These are phyloP conservation scores for Fabriciana adippe DNA, from an alignment of 2,888 invertebrate species.

Conservation along the genomic window DNA sequence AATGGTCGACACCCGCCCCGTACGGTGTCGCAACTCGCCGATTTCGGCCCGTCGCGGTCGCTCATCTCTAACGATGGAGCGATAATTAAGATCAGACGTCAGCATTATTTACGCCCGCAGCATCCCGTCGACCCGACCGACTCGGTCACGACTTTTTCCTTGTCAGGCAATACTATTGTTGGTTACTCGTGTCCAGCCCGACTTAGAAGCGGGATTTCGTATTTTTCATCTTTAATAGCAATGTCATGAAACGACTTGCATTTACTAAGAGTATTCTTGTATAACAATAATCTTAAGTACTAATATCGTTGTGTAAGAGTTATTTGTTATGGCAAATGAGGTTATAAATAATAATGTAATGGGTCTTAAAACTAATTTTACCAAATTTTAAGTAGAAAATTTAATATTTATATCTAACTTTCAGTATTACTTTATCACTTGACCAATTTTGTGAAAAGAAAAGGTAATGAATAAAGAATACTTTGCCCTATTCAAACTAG, in stretches of 20 bases:
- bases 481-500: too few species aligned
- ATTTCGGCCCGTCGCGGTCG: conserved; percentile 65
- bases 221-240: conserved; percentile 31
- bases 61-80: conserved; percentile 80
- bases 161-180: conserved; percentile 72
- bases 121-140: conserved; percentile 71
- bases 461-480: too few species aligned
- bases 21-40: conserved; percentile 72
- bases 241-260: conserved; percentile 16
- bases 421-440: too few species aligned
- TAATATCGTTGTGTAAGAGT: too few species aligned
- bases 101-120: conserved; percentile 80
- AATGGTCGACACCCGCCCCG: conserved; percentile 49
- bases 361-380: too few species aligned
- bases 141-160: conserved; percentile 78
- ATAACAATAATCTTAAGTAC: too few species aligned
- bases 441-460: too few species aligned
- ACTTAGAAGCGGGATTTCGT: conserved; percentile 33
- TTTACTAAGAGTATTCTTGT: background rate
- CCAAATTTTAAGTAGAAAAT: too few species aligned
- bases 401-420: too few species aligned
- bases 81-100: conserved; percentile 80
- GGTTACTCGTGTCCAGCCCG: conserved; percentile 49
- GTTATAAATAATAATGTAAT: too few species aligned
- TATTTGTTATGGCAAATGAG: too few species aligned